Evolutionary conservation across 2,113 vertebrate genomes (phyloP).

Genomic region (Cephalophus harveyi): DNA sequence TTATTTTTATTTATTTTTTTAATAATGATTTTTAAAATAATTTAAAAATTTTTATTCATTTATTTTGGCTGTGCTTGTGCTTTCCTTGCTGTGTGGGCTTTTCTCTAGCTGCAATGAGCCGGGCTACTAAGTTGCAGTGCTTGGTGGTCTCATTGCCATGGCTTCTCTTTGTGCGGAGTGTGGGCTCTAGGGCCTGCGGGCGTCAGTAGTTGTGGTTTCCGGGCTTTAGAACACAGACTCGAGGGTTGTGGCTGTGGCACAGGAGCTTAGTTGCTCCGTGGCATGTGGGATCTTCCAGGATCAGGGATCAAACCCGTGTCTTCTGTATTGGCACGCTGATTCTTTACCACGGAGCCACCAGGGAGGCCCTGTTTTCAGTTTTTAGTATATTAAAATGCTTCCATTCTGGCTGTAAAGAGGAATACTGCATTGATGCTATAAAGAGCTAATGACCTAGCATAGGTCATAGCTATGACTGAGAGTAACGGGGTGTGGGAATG

Average conservation of each 20-base stretch:
- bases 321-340: not conserved
- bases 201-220: not conserved
- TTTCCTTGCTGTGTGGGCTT: not conserved
- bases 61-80: not conserved
- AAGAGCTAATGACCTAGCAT: not conserved
- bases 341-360: not conserved
- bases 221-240: not conserved
- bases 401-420: not conserved
- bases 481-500: not conserved
- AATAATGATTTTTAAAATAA: not conserved
- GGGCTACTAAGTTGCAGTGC: not conserved
- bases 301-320: not conserved
- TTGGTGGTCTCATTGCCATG: not conserved
- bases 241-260: not conserved
- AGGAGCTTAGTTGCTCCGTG: not conserved
- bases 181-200: not conserved
- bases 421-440: not conserved
- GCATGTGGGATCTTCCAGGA: not conserved
- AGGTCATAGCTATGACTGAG: not conserved
- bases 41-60: not conserved
- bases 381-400: not conserved
- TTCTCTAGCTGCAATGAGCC: not conserved
- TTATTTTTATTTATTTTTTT: not conserved
- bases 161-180: fast-evolving
- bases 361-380: not conserved